A percentile compares a stretch with the other conserved stretches of the same genome.
Conservation (phyloP, 2,113 vertebrate species). For the Greenwoodochromis staneri region DNA sequence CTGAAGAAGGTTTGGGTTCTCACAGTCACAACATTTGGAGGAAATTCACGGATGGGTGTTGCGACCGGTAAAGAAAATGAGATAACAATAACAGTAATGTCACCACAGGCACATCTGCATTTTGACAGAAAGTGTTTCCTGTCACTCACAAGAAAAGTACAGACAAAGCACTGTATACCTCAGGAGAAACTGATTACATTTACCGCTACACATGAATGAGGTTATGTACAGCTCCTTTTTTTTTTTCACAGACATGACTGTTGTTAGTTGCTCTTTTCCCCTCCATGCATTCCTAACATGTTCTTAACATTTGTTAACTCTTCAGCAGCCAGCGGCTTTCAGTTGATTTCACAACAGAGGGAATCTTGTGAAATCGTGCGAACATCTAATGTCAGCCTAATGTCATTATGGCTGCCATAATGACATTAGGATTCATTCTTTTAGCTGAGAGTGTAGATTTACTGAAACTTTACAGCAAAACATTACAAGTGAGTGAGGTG, state of each 20-base stretch:
- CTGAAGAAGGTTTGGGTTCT: not conserved
- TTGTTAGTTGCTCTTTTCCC: not conserved
- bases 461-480: not conserved
- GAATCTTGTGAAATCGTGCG: not conserved
- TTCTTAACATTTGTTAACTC: not conserved
- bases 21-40: not conserved
- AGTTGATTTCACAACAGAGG: not conserved
- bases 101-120: not conserved
- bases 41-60: slow-evolving; percentile 20
- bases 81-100: slow-evolving; percentile 9
- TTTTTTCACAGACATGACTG: not conserved
- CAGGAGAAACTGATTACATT: not conserved
- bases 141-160: not conserved
- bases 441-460: not conserved
- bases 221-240: not conserved
- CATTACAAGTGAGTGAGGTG: not conserved
- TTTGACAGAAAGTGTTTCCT: slow-evolving; percentile 4
- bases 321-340: not conserved
- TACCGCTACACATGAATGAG: not conserved
- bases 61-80: slow-evolving; percentile 1
- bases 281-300: not conserved
- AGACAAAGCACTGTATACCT: not conserved
- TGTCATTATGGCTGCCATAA: not conserved
- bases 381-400: too few species aligned
- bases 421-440: not conserved